A percentile compares a stretch with the other conserved stretches of the same genome.
Conservation (phyloP, 2,888 invertebrate species). For the Drosophila antonietae region DNA sequence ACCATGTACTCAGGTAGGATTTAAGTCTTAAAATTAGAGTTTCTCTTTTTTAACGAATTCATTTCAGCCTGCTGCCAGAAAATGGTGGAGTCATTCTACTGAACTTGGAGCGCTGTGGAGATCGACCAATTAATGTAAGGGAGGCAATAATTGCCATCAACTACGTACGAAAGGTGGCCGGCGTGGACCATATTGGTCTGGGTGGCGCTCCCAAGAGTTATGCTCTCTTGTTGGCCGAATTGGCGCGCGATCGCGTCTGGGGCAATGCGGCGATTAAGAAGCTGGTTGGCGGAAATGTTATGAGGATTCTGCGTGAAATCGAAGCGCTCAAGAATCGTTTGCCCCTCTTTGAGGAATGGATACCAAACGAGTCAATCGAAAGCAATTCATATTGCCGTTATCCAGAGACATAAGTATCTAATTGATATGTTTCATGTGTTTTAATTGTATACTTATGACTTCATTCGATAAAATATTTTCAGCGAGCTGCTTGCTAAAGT, state of each 20-base stretch:
- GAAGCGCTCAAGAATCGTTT: conserved; percentile 84
- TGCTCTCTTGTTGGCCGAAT: conserved; percentile 87
- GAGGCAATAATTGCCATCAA: conserved; percentile 87
- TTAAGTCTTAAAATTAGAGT: background rate
- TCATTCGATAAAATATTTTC: conserved; percentile 9
- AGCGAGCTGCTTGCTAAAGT: conserved; percentile 16
- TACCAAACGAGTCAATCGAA: conserved; percentile 85
- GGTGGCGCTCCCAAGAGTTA: conserved; percentile 86
- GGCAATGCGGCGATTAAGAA: conserved; percentile 87
- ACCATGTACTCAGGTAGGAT: conserved; percentile 88
- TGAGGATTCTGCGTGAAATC: conserved; percentile 86
- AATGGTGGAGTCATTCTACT: conserved; percentile 88
- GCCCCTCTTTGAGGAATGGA: conserved; percentile 86
- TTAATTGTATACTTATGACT: background rate
- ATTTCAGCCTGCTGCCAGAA: conserved; percentile 81
- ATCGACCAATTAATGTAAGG: conserved; percentile 82
- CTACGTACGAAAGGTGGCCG: conserved; percentile 88
- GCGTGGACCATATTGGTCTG: conserved; percentile 88
- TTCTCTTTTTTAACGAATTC: background rate
- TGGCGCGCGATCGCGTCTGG: conserved; percentile 87
- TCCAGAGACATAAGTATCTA: conserved; percentile 83
- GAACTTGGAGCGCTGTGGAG: conserved; percentile 86
- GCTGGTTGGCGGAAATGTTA: conserved; percentile 87
- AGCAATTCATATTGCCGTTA: conserved; percentile 86
- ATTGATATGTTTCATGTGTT: background rate